phyloP scores from a whole-genome alignment of 1,140 invertebrate species.

The Meloidogyne hapla region DNA sequence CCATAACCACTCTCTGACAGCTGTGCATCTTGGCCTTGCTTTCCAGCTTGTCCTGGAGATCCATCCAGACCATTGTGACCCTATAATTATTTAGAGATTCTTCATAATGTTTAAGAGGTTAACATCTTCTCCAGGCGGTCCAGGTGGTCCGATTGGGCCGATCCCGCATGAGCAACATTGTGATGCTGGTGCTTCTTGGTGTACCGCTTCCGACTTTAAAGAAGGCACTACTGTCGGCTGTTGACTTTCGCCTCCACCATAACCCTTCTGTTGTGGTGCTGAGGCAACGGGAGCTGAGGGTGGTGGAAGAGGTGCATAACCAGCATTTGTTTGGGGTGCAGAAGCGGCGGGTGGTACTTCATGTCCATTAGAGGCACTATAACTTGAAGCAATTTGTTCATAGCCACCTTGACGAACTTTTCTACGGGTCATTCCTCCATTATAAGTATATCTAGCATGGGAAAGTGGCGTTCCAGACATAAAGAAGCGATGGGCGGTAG shows the following conservation, averaged over 20 bases:
- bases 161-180: conserved; percentile 28
- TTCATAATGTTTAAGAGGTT: neutral
- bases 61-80: conserved; percentile 18
- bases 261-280: neutral
- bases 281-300: conserved; percentile 2
- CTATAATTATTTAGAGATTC: neutral
- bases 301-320: conserved; percentile 15
- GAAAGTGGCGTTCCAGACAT: conserved; percentile 15
- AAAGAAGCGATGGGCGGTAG: conserved; percentile 17
- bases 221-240: neutral
- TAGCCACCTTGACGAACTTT: conserved; percentile 16
- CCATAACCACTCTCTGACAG: conserved; percentile 17
- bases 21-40: conserved; percentile 16
- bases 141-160: conserved; percentile 13
- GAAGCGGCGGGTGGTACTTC: neutral
- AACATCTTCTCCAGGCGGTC: conserved; percentile 10
- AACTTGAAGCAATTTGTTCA: conserved; percentile 14
- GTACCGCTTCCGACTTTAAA: neutral
- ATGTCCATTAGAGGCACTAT: conserved; percentile 6
- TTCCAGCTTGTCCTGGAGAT: neutral
- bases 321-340: neutral
- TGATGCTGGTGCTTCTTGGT: neutral
- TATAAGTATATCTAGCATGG: neutral
- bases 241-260: neutral
- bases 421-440: conserved; percentile 7